Conservation (phyloP, 2,888 invertebrate genomes). For the Dexiosoma caninum region DNA sequence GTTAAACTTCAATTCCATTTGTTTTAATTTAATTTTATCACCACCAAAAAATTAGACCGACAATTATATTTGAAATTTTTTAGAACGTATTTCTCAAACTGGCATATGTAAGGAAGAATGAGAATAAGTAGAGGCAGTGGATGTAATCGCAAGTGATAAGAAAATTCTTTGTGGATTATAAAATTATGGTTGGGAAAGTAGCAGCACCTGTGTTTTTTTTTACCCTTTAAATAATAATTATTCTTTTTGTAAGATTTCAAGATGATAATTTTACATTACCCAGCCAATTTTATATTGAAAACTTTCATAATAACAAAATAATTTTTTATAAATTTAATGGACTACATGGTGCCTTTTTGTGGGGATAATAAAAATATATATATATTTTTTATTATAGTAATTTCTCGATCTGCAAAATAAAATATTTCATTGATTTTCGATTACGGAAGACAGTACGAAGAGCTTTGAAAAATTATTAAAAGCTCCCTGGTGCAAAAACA, state of each 20-base stretch:
- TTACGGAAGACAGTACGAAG: too few relatives aligned
- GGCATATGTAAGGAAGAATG: neutral
- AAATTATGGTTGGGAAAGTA: slow-evolving; percentile 19
- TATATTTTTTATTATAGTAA: too few relatives aligned
- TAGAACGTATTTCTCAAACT: neutral
- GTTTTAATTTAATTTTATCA: slow-evolving; percentile 13
- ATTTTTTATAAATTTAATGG: too few relatives aligned
- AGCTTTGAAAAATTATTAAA: too few relatives aligned
- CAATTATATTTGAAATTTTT: neutral
- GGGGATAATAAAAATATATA: too few relatives aligned
- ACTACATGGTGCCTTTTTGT: too few relatives aligned
- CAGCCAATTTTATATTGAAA: too few relatives aligned
- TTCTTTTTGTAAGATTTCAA: neutral
- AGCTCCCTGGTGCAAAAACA: too few relatives aligned
- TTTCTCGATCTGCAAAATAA: too few relatives aligned
- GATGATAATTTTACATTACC: neutral
- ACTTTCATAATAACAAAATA: too few relatives aligned
- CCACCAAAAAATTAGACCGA: neutral
- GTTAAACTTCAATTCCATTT: slow-evolving; percentile 44
- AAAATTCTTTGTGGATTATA: slow-evolving; percentile 12
- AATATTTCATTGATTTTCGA: too few relatives aligned
- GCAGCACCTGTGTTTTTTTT: slow-evolving; percentile 19
- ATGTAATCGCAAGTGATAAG: slow-evolving; percentile 34
- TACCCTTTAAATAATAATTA: neutral
- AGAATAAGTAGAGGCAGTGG: neutral